Evolutionary conservation across 2,888 invertebrate genomes (phyloP), one percentile per base, ranked within the genome.

Genomic region (Anodontia alba): DNA sequence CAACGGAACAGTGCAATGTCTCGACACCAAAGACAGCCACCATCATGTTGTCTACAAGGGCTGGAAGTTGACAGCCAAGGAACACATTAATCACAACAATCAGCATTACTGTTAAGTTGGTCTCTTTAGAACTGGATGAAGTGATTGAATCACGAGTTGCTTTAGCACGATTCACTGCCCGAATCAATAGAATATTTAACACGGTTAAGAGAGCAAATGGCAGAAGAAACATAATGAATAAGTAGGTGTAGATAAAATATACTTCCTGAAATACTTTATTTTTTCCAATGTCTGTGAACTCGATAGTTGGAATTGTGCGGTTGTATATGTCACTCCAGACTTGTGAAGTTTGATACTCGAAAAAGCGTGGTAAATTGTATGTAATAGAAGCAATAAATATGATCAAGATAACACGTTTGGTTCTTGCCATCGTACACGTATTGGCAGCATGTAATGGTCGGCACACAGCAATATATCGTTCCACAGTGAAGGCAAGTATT

Each of bases 31-130:
- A 84, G 20, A 92, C 89, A 7, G 92, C 92, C 76, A 90, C 88
- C 42, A 92, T 86, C 46, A 94, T 92, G 80, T 93, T 93, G 89
- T 94, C 93, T 15, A 92, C 88, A 31, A 94, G 91, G 17, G 93
- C 91, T 17, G 93, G 93, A 62, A 93, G 84, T 95, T 99, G 98
- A 95, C 98, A 98, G 74, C 98, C 96, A 93, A 99, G 97, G 95
- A 99, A 99, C 0, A 98, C 98, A 62, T 97, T 96, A 72, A 99
- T 98, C n/a, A 99, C 98, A 90, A 98, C 98, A 71, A 99, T 96
- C 82, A 99, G 95, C 99, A 99, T 99, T 74, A 98, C 97, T 26
- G 99, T 98, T 82, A 99, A 95, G n/a, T 98, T 97, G 86, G 98
- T 98, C 95, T 99, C 99, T 57, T 98, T 97, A 33, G 88, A 85